These are phyloP conservation scores for Lysandra coridon DNA, from an alignment of 2,888 invertebrate genomes.

Conservation along the genomic window DNA sequence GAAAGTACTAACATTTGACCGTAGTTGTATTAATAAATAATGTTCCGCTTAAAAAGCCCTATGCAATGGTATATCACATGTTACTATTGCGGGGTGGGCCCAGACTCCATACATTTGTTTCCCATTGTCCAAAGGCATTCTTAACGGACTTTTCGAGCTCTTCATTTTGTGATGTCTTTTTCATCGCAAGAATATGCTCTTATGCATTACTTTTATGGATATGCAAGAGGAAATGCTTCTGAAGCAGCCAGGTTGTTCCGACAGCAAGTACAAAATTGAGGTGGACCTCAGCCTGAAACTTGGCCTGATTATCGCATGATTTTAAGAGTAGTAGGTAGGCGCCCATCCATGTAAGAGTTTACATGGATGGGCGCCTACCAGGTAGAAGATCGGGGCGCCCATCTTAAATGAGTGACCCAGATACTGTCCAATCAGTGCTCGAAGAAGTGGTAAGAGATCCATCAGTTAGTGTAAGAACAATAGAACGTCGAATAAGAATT, in stretches of 20 bases:
- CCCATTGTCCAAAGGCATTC: background rate
- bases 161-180: slow-evolving; percentile 17
- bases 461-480: slow-evolving; percentile 27
- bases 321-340: slow-evolving; percentile 12
- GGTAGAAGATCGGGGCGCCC: background rate
- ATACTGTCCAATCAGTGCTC: slow-evolving; percentile 10
- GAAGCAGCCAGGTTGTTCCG: slow-evolving; percentile 24
- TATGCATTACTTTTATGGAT: slow-evolving; percentile 22
- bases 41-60: background rate
- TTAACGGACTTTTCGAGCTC: slow-evolving; percentile 25
- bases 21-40: background rate
- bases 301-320: background rate
- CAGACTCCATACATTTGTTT: background rate
- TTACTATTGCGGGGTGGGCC: background rate
- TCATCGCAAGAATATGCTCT: slow-evolving; percentile 12
- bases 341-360: no score
- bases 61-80: no score
- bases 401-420: background rate
- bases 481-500: slow-evolving; percentile 15
- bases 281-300: slow-evolving; percentile 11
- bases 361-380: slow-evolving; percentile 1
- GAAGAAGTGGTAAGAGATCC: slow-evolving; percentile 19
- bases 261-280: slow-evolving; percentile 12
- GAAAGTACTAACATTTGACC: slow-evolving; percentile 8
- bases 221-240: slow-evolving; percentile 23